These are phyloP conservation scores for Arizona elegans DNA, from an alignment of 2,113 vertebrate species.

Conservation along the genomic window DNA sequence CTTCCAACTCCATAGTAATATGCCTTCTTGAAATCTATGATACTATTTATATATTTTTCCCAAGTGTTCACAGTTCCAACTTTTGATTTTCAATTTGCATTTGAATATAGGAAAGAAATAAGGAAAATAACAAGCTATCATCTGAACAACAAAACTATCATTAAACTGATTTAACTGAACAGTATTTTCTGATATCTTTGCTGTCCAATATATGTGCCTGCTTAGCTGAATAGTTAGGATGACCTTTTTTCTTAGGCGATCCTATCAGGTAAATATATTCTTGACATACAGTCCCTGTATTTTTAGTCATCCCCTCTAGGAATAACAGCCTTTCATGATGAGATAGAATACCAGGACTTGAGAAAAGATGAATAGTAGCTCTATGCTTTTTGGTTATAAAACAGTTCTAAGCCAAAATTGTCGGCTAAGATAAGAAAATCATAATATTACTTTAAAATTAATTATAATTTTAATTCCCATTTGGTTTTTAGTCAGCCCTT, in stretches of 20 bases:
- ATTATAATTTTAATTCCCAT: background rate
- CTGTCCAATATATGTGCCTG: background rate
- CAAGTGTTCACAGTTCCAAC: background rate
- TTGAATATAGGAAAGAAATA: background rate
- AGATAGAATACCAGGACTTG: background rate
- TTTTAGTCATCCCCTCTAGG: background rate
- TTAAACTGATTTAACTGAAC: background rate
- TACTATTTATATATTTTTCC: background rate
- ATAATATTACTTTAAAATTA: too few relatives aligned
- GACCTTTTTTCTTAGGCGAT: background rate
- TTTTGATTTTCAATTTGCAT: background rate
- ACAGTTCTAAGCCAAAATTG: background rate
- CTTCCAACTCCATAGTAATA: background rate
- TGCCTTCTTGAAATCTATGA: background rate
- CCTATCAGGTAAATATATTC: background rate
- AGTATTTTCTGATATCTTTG: background rate
- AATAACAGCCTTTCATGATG: background rate
- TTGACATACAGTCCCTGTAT: background rate
- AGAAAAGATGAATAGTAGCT: background rate
- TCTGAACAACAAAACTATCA: background rate
- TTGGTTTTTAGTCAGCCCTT: background rate
- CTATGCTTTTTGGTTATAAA: background rate
- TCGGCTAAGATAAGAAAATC: too few relatives aligned
- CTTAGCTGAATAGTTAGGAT: background rate
- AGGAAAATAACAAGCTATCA: background rate